Conservation (phyloP, 2,888 invertebrate species). For the Masnerella sp. region DNA sequence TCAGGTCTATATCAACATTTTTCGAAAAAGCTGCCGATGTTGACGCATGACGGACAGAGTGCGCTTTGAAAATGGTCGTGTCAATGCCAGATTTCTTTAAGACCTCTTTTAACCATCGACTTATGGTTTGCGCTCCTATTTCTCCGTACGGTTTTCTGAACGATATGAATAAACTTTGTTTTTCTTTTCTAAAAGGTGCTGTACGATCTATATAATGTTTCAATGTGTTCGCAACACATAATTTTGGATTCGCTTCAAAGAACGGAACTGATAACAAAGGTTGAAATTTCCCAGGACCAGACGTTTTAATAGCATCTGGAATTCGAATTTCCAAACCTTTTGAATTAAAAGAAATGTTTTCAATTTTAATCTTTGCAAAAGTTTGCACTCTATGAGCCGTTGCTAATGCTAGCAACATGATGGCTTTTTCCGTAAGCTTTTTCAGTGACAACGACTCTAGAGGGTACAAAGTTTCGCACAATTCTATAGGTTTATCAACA, state of each 20-base stretch:
- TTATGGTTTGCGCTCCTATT: conserved; percentile 7
- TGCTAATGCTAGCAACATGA: neutral
- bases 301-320: conserved; percentile 42
- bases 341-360: neutral
- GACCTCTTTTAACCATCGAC: conserved; percentile 7
- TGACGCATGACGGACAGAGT: conserved; percentile 8
- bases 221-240: conserved; percentile 8
- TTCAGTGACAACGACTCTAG: neutral
- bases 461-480: neutral
- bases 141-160: neutral
- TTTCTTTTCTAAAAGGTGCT: neutral
- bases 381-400: neutral
- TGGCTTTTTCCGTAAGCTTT: neutral
- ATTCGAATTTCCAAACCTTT: conserved; percentile 34
- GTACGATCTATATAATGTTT: conserved; percentile 5
- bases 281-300: conserved; percentile 25
- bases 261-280: conserved; percentile 14
- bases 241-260: neutral
- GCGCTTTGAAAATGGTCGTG: neutral
- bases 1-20: neutral
- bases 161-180: conserved; percentile 6
- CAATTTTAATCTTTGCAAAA: conserved; percentile 5
- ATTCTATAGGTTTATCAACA: conserved; percentile 17
- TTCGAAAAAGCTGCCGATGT: conserved; percentile 1
- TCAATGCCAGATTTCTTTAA: conserved; percentile 2